Evolutionary conservation across 2,888 invertebrate genomes (phyloP), one percentile per base, ranked within the genome.

Genomic region (Ophioninae sp.): DNA sequence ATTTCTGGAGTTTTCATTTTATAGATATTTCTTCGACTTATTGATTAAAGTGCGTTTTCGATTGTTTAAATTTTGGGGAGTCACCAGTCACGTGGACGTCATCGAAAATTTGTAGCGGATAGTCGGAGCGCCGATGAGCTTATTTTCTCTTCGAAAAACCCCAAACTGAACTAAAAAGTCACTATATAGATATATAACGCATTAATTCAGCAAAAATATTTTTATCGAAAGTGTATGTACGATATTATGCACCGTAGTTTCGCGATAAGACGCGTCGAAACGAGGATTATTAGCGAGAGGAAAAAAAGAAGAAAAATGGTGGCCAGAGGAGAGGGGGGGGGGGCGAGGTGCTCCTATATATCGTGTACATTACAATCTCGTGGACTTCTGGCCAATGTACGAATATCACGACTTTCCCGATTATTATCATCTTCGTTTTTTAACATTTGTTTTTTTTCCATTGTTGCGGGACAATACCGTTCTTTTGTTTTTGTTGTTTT

Each of bases 151-250:
- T 73, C 22, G 63, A 80, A 69, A 58, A 69, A 58, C 41, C 56
- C 51, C 30, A 67, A 73, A 65, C 61, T 68, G 76, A 61, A 58
- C 44, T 61, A 51, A 71, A 51, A 71, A 75, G 74, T 59, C 74
- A 79, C 74, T 68, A 72, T 30, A 61, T 63, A 69, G 30, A 64
- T 63, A 61, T 63, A 61, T 56, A 65, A 83, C 71, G 79, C 80
- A 51, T 69, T 75, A 58, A 81, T 77, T 79, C 79, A 78, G 77
- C 79, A 51, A 10, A 82, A 71, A 85, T 85, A 86, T 85, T 85
- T 85, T 85, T 83, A 85, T 82, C 69, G 69, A 71, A 80, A 78
- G 72, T 77, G 51, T 86, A 86, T 83, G 85, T 86, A 86, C 77
- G 79, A 51, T 51, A 17, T 51, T 30, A 79, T 80, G 85, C 85